Base-by-base conservation (phyloP, 1,140 invertebrate species). In the Pseudomyrmex pallidus region DNA sequence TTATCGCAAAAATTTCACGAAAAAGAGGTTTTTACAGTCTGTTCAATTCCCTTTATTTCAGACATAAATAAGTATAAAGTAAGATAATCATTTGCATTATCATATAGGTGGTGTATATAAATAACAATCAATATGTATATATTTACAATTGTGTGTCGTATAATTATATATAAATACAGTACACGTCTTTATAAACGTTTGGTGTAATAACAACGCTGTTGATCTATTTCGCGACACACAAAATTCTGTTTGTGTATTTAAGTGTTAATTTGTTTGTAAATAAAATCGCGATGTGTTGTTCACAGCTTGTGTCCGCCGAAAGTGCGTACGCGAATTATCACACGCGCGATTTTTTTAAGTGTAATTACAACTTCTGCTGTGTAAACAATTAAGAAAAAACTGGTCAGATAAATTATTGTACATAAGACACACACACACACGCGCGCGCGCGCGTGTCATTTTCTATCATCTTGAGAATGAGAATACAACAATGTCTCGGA, bases 81-180 rank as follows among this genome's bases (percentile, higher is more conserved):
- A 70, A n/a, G 20, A 35, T 35, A 35, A 35, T 35, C 5, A 35
- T 35, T 35, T 57, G n/a, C 48, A 22, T 12, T 72, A 70, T 12
- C 13, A 8, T 48, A 48, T 48, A 78, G 13, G 20, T 57, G 52
- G 20, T 25, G 7, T 35, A 35, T 35, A 68, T 70, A 70, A 70
- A 70, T 70, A 80, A 35, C 7, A 64, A 76, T 76, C n/a, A 64
- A 44, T 10, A 64, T 59, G 63, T 1, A n/a, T 76, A 35, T 86
- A 80, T 56, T 74, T 86, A 74, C 54, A 74, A 67, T 84, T 2
- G 44, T 2, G 44, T 13, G 44, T 17, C 25, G 25, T n/a, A 48
- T 50, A 76, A 15, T 48, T 2, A 76, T 74, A 54, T 62, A 44
- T 54, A 63, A 48, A 10, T 83, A 50, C 50, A 35, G 64, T 59